Percentiles rank a stretch among this genome's conserved stretches.
Conservation (phyloP, 2,113 vertebrate genomes). For the Penelope pileata region DNA sequence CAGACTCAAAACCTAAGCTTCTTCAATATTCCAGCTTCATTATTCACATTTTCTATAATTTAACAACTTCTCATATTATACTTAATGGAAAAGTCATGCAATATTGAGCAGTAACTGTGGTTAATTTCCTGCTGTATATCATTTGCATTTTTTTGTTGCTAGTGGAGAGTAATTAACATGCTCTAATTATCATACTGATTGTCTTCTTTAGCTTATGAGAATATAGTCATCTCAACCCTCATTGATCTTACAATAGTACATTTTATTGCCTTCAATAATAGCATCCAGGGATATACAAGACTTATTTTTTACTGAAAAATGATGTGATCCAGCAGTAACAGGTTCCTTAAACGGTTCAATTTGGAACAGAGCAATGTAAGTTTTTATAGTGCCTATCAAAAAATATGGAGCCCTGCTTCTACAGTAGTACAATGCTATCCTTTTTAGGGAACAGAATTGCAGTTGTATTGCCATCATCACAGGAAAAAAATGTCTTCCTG, state of each 20-base stretch:
- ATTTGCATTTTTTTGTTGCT: slow-evolving; percentile 83
- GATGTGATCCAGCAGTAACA: slow-evolving; percentile 43
- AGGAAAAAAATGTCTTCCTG: slow-evolving; percentile 31
- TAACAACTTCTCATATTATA: slow-evolving; percentile 83
- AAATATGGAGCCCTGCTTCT: slow-evolving; percentile 29
- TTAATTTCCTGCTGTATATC: slow-evolving; percentile 84
- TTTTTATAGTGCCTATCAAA: slow-evolving; percentile 69
- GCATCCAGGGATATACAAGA: slow-evolving; percentile 44
- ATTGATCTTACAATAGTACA: slow-evolving; percentile 70
- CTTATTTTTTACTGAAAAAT: slow-evolving; percentile 63
- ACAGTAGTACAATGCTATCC: not conserved
- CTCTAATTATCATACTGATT: slow-evolving; percentile 81
- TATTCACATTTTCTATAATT: slow-evolving; percentile 85
- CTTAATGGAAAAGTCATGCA: slow-evolving; percentile 88
- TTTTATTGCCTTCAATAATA: slow-evolving; percentile 73
- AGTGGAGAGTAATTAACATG: slow-evolving; percentile 82
- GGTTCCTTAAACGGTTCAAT: slow-evolving; percentile 65
- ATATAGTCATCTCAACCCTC: slow-evolving; percentile 71
- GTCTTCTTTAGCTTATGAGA: slow-evolving; percentile 77
- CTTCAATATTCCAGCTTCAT: slow-evolving; percentile 78
- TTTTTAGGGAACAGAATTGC: slow-evolving; percentile 37
- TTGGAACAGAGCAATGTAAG: slow-evolving; percentile 67
- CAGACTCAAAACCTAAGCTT: slow-evolving; percentile 56
- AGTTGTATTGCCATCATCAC: slow-evolving; percentile 27
- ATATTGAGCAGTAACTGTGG: slow-evolving; percentile 86